Evolutionary conservation across 2,888 invertebrate species (phyloP).

Genomic region (Agriopis marginaria): DNA sequence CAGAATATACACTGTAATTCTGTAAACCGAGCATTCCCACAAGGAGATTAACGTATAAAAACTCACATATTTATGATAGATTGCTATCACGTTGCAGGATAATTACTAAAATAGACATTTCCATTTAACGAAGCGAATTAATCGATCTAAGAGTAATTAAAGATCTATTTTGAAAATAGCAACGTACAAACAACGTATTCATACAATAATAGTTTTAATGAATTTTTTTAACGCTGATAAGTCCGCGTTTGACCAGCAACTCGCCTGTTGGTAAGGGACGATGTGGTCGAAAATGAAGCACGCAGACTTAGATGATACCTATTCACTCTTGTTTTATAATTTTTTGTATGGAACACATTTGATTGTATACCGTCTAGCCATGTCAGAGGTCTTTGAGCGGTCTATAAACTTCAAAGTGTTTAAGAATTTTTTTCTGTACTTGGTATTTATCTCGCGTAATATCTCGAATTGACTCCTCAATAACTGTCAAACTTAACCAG

Average conservation of each 20-base stretch:
- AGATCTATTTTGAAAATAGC: background rate
- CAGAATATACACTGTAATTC: slow-evolving; percentile 1
- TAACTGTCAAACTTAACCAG: too few relatives aligned
- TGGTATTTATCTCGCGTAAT: too few relatives aligned
- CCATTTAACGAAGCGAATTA: background rate
- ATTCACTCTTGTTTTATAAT: background rate
- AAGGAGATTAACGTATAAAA: slow-evolving; percentile 7
- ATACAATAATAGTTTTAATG: too few relatives aligned
- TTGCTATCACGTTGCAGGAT: slow-evolving; percentile 28
- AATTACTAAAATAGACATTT: slow-evolving; percentile 10
- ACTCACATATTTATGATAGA: slow-evolving; percentile 15
- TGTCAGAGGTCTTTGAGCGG: too few relatives aligned
- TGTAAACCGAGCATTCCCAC: slow-evolving; percentile 28
- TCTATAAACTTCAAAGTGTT: too few relatives aligned
- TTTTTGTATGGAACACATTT: background rate
- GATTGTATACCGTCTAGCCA: background rate
- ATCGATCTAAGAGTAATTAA: background rate
- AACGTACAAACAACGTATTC: background rate
- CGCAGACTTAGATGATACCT: too few relatives aligned
- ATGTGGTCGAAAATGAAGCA: too few relatives aligned
- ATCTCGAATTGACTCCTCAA: too few relatives aligned
- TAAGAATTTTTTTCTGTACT: too few relatives aligned
- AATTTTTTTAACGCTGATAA: too few relatives aligned
- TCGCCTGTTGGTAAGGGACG: too few relatives aligned
- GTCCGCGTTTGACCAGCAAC: too few relatives aligned